These are phyloP conservation scores for Psammodynastes pulverulentus DNA, from an alignment of 2,113 vertebrate genomes.

Conservation along the genomic window DNA sequence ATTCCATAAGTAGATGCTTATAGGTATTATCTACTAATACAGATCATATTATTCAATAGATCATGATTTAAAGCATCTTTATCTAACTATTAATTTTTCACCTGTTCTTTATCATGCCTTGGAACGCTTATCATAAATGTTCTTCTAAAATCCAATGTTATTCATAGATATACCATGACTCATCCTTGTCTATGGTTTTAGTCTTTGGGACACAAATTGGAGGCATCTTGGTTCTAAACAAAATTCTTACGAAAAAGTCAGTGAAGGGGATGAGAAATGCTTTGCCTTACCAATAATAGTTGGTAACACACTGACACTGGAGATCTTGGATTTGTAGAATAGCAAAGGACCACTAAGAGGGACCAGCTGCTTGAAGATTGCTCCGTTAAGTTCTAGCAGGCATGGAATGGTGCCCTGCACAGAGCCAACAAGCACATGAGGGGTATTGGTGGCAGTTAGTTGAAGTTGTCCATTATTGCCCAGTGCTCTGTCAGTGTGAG, in stretches of 20 bases:
- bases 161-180: not conserved
- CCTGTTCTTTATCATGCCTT: not conserved
- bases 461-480: constrained; percentile 46
- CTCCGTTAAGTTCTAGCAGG: constrained; percentile 73
- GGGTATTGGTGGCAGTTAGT: constrained; percentile 60
- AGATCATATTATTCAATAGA: not conserved
- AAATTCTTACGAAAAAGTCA: not conserved
- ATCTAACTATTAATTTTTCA: not conserved
- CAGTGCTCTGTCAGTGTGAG: constrained; percentile 30
- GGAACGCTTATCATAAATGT: not conserved
- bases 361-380: constrained; percentile 79
- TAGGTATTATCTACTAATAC: not conserved
- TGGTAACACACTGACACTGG: constrained; percentile 64
- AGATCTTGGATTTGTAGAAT: constrained; percentile 74
- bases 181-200: not conserved
- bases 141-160: not conserved
- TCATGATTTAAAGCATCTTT: not conserved
- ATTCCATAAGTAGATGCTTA: not conserved
- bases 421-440: constrained; percentile 67
- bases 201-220: not conserved
- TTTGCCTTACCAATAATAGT: constrained; percentile 73
- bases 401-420: constrained; percentile 80
- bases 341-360: constrained; percentile 77
- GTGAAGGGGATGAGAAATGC: not conserved
- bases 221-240: not conserved